Percentiles rank a stretch among this genome's conserved stretches.
These are phyloP conservation scores for Cyprinodon tularosa DNA, from an alignment of 2,113 vertebrate species.

Conservation along the genomic window DNA sequence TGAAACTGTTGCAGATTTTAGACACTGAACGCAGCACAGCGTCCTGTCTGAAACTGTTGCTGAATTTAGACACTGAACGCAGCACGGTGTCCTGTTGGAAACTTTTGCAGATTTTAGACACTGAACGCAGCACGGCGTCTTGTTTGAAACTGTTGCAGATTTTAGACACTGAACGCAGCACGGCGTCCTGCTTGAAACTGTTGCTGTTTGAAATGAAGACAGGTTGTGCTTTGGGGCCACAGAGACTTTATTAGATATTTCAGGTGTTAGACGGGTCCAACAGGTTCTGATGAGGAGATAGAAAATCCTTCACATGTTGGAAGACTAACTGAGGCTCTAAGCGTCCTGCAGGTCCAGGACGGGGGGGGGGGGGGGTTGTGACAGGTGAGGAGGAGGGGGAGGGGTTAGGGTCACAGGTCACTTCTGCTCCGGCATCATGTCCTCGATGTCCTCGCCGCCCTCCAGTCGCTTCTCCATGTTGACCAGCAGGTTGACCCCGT, in stretches of 20 bases:
- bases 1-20: too few relatives aligned
- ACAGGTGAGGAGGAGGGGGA: conserved; percentile 3
- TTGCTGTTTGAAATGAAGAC: conserved; percentile 27
- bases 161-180: too few relatives aligned
- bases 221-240: conserved; percentile 41
- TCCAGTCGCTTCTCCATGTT: conserved; percentile 95
- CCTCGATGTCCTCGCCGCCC: conserved; percentile 86
- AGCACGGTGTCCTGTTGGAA: too few relatives aligned
- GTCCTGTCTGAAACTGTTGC: too few relatives aligned
- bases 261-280: conserved; percentile 60
- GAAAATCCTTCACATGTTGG: conserved; percentile 56
- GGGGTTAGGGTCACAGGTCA: conserved; percentile 68
- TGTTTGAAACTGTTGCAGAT: too few relatives aligned
- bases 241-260: conserved; percentile 67
- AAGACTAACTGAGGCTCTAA: conserved; percentile 60
- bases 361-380: background rate
- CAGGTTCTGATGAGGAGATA: conserved; percentile 56
- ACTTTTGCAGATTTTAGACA: too few relatives aligned
- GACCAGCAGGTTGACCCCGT: conserved; percentile 90
- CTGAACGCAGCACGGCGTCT: too few relatives aligned
- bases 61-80: too few relatives aligned
- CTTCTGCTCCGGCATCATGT: conserved; percentile 94
- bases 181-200: too few relatives aligned
- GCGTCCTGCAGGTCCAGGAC: conserved; percentile 38
- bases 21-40: too few relatives aligned